Conservation (phyloP, 53 echinoderm and acorn worm genomes). For the Henricia sp. region DNA sequence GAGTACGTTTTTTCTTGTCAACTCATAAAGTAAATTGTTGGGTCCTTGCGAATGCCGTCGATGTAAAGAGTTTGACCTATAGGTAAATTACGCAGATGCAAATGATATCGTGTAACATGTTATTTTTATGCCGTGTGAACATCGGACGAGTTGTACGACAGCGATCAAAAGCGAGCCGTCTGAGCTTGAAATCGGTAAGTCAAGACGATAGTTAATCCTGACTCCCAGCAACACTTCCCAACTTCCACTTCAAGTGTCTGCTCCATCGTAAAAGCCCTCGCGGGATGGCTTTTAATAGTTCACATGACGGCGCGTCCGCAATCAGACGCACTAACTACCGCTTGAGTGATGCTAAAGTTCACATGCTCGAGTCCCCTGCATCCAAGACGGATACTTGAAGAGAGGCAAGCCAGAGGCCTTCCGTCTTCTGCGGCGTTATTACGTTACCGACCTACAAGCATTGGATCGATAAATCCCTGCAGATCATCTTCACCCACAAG, state of each 20-base stretch:
- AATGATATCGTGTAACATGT: too few species aligned
- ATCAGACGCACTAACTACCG: conserved; percentile 25
- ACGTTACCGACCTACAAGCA: conserved; percentile 18
- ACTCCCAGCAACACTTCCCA: conserved; percentile 1
- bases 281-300: conserved; percentile 28
- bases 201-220: neutral
- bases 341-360: conserved; percentile 1
- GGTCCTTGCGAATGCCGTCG: too few species aligned
- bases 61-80: too few species aligned
- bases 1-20: too few species aligned
- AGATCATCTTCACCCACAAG: conserved; percentile 27
- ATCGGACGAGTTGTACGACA: too few species aligned
- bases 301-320: neutral
- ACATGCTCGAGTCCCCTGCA: neutral
- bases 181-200: neutral
- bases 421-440: conserved; percentile 53
- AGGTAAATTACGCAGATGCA: too few species aligned
- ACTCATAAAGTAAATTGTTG: too few species aligned
- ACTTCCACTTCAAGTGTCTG: conserved; percentile 16
- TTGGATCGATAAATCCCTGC: conserved; percentile 35
- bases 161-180: too few species aligned
- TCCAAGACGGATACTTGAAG: neutral
- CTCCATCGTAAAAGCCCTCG: neutral
- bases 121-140: too few species aligned
- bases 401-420: conserved; percentile 1